Conservation (phyloP, 2,888 invertebrate species). For the Orchesellides sinensis region DNA sequence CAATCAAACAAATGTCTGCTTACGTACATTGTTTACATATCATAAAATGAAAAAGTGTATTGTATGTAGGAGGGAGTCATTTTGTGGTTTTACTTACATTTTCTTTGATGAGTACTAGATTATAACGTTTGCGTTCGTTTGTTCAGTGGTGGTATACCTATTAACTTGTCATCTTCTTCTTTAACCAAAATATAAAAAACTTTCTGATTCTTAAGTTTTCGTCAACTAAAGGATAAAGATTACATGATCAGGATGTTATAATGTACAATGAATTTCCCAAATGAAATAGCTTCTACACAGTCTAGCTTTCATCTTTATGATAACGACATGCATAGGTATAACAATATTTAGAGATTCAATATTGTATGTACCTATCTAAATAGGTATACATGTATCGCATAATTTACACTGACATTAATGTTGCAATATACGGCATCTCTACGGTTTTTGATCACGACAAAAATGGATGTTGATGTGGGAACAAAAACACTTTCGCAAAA, state of each 20-base stretch:
- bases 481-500: constrained; percentile 13
- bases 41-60: not conserved
- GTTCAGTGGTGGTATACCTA: not conserved
- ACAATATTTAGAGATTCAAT: no score
- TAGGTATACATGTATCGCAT: no score
- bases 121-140: not conserved
- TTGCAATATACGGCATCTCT: no score
- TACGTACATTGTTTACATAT: no score
- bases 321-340: no score
- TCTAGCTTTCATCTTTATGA: no score
- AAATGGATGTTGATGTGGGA: constrained; percentile 24
- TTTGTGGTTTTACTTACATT: constrained; percentile 1
- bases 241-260: not conserved
- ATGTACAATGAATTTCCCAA: constrained; percentile 2
- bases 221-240: not conserved
- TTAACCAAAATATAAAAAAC: not conserved
- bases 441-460: not conserved
- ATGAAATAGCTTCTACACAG: no score
- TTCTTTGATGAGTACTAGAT: constrained; percentile 8
- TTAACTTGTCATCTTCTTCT: constrained; percentile 6
- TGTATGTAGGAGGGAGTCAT: constrained; percentile 1
- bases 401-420: no score
- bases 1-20: not conserved
- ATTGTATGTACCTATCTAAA: no score
- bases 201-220: constrained; percentile 8